phyloP scores from a whole-genome alignment of 2,888 invertebrate genomes.

The Dryococelus australis region DNA sequence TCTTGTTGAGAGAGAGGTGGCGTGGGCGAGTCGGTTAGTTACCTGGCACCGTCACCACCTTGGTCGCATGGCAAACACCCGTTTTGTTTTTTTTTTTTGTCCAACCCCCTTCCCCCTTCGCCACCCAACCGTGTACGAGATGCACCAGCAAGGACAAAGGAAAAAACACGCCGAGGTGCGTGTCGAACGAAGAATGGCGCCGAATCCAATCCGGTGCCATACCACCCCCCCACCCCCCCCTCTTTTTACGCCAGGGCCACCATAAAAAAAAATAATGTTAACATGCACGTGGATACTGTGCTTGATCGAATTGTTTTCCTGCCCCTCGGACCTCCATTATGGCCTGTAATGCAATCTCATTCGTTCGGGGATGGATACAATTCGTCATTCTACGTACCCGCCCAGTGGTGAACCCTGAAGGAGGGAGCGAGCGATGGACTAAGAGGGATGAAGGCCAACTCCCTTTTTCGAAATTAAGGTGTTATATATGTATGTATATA shows the following conservation, averaged over 20 bases:
- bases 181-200: constrained; percentile 28
- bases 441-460: too few relatives aligned
- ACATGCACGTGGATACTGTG: too few relatives aligned
- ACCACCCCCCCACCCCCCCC: neutral
- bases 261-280: neutral
- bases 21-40: neutral
- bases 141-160: neutral
- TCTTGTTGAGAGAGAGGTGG: neutral
- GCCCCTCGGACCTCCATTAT: neutral
- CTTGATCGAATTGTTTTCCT: neutral
- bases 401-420: too few relatives aligned
- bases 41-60: neutral
- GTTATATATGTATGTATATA: too few relatives aligned
- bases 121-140: neutral
- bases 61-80: neutral
- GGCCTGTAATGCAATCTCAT: neutral
- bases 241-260: too few relatives aligned
- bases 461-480: too few relatives aligned
- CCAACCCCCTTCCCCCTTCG: neutral
- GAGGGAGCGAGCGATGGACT: too few relatives aligned
- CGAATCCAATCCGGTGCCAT: neutral
- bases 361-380: neutral
- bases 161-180: neutral
- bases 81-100: neutral
- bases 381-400: neutral